phyloP scores from a whole-genome alignment of 2,797 vertebrate species.

The Clarias laeviceps region DNA sequence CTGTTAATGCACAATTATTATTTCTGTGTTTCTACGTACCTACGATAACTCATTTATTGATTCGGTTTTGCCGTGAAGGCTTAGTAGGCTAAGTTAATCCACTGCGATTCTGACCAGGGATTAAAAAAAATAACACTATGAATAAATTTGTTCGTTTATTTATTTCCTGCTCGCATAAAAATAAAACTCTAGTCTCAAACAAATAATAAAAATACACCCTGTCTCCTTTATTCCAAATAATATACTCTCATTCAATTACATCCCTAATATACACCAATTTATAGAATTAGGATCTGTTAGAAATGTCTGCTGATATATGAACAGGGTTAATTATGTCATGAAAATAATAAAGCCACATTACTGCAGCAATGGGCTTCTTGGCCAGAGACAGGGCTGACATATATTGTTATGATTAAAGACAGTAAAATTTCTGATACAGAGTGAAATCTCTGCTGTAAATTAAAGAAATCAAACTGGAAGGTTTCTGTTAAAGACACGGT shows the following conservation, averaged over 20 bases:
- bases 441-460: background rate
- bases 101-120: background rate
- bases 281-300: background rate
- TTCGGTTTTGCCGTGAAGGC: background rate
- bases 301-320: background rate
- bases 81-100: background rate
- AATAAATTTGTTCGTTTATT: background rate
- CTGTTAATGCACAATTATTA: background rate
- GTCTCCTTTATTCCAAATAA: background rate
- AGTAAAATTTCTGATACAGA: background rate
- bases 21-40: background rate
- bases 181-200: background rate
- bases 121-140: background rate
- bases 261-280: background rate
- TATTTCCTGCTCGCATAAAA: background rate
- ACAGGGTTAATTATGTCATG: background rate
- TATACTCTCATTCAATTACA: background rate
- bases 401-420: conserved; percentile 14
- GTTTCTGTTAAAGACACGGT: background rate
- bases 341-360: conserved; percentile 10
- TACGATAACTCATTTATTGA: background rate
- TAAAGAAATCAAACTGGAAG: background rate
- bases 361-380: background rate
- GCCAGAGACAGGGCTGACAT: background rate
- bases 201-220: background rate